Evolutionary conservation across 2,797 vertebrate species (phyloP).

Genomic region (Champsocephalus gunnari): DNA sequence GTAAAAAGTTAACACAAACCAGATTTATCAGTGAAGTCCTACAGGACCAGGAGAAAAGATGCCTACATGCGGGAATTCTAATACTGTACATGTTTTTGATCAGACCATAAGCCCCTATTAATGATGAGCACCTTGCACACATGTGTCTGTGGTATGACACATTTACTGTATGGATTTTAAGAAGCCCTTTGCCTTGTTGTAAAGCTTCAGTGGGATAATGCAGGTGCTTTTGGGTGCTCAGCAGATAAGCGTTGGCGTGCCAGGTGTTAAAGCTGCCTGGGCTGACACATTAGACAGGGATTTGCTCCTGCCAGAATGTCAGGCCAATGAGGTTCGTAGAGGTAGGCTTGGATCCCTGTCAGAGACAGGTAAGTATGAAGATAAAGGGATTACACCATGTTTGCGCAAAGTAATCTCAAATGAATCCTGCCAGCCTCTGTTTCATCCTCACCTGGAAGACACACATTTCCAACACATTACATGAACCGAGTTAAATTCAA

Average conservation of each 20-base stretch:
- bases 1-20: neutral
- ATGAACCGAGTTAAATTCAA: constrained; percentile 60
- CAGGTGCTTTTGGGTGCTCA: constrained; percentile 70
- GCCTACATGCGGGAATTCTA: constrained; percentile 1
- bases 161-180: constrained; percentile 57
- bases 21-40: constrained; percentile 21
- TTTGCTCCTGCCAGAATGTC: constrained; percentile 79
- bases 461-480: constrained; percentile 57
- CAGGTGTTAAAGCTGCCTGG: constrained; percentile 76
- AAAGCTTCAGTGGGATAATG: constrained; percentile 70
- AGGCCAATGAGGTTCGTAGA: constrained; percentile 76
- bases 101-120: constrained; percentile 35
- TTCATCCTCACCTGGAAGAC: constrained; percentile 73
- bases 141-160: constrained; percentile 13
- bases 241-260: constrained; percentile 75
- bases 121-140: constrained; percentile 5
- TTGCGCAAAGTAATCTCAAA: constrained; percentile 81
- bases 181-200: constrained; percentile 68
- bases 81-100: constrained; percentile 22
- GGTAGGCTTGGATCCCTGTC: constrained; percentile 79
- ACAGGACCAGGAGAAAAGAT: neutral
- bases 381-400: constrained; percentile 84
- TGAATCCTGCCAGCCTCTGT: constrained; percentile 78
- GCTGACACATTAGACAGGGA: constrained; percentile 81
- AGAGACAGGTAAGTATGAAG: constrained; percentile 83